Evolutionary conservation across 2,888 invertebrate genomes (phyloP), one percentile per base, ranked within the genome.

Genomic region (Heteromyza rotundicornis): DNA sequence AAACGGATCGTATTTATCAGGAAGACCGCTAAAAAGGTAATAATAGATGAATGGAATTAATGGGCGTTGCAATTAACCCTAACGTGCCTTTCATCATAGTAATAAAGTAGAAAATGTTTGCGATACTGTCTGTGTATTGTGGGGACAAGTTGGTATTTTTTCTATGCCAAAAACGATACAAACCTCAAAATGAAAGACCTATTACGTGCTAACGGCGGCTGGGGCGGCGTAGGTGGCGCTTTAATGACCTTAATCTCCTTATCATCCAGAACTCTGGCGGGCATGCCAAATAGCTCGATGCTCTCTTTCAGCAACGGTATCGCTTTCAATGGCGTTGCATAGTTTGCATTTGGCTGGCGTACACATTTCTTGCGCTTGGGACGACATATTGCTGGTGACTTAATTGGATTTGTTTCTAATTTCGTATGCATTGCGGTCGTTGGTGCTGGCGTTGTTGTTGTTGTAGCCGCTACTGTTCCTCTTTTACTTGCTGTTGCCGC

Each of bases 1-100:
- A 82, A 91, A 92, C 56, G 93, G 93, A 82, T 93, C 90, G 83
- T 92, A 92, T 50, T 78, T 80, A 66, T 78, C 80, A 27, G 73
- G 72, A 19, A 71, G 64, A 32, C 73, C 76, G 58, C 78, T 81
- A 53, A 32, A 52, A 54, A 35, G 14, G 17, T 44, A 27, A 19
- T 10, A 58, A 47, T n/a, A 47, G 36, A 49, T 44, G 57, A 57
- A 23, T 44, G 8, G 57, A 49, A 24, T 54, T 36, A 44, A 17
- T 36, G 8, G 20, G 24, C 19, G 2, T n/a, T 19, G 50, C 8
- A 27, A 27, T 27, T 27, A 5, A 27, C 7, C 27, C 27, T 27
- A 27, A n/a, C n/a, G n/a, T n/a, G n/a, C n/a, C n/a, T n/a, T n/a
- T n/a, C n/a, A n/a, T n/a, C n/a, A n/a, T n/a, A n/a, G n/a, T 32